Evolutionary conservation across 2,113 vertebrate species (phyloP).

Genomic region (Echinops telfairi): DNA sequence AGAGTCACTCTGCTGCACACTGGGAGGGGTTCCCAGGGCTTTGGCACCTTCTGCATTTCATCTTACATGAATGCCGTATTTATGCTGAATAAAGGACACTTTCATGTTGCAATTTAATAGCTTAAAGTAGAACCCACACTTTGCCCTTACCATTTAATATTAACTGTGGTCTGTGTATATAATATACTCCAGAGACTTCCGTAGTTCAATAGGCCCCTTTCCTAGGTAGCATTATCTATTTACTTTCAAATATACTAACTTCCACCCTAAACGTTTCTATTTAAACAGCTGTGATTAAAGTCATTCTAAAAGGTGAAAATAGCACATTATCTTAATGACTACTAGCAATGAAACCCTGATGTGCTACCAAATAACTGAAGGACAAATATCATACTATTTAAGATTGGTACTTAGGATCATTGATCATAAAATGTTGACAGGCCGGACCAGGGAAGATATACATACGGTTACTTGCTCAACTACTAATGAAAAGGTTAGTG

Average conservation of each 20-base stretch:
- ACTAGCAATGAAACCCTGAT: constrained; percentile 60
- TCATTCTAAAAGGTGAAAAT: constrained; percentile 59
- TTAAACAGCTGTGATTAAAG: constrained; percentile 57
- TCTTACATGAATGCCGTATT: constrained; percentile 81
- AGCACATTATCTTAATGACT: constrained; percentile 50
- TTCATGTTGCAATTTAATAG: constrained; percentile 82
- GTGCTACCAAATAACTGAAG: constrained; percentile 30
- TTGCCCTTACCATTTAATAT: constrained; percentile 64
- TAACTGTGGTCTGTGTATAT: constrained; percentile 62
- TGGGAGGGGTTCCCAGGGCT: constrained; percentile 65
- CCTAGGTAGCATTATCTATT: constrained; percentile 74
- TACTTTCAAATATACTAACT: constrained; percentile 70
- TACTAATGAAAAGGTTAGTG: neutral
- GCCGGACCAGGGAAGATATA: neutral
- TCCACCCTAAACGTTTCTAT: constrained; percentile 49
- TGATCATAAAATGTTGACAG: constrained; percentile 17
- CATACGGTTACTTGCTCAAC: neutral
- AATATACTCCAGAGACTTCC: constrained; percentile 24
- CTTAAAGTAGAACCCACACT: constrained; percentile 81
- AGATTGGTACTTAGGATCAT: constrained; percentile 13
- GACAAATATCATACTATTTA: constrained; percentile 11
- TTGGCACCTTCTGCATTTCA: constrained; percentile 72
- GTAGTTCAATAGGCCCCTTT: constrained; percentile 60
- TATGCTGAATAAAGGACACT: constrained; percentile 81
- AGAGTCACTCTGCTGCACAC: constrained; percentile 74